phyloP scores from a whole-genome alignment of 1,140 invertebrate species.

The Bombus waltoni region DNA sequence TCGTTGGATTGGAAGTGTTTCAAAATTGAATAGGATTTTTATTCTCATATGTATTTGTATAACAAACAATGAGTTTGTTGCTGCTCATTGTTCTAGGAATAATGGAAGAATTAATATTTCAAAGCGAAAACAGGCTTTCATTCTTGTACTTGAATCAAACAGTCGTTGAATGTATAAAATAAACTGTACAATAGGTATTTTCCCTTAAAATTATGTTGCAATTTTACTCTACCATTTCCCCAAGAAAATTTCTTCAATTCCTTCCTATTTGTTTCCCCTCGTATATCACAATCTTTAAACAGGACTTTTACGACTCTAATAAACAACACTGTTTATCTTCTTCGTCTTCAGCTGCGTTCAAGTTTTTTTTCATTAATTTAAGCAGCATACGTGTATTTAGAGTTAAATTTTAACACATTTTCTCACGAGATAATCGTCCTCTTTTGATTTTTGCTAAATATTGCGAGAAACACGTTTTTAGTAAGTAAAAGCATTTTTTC shows the following conservation, averaged over 20 bases:
- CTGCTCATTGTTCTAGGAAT: conserved; percentile 21
- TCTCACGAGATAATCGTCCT: too few relatives aligned
- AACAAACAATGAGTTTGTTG: conserved; percentile 11
- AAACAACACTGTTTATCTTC: background rate
- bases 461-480: too few relatives aligned
- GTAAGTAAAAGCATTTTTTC: background rate
- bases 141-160: conserved; percentile 46
- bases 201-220: conserved; percentile 48
- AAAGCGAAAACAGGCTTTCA: conserved; percentile 12
- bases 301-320: background rate
- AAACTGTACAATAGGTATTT: conserved; percentile 69
- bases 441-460: too few relatives aligned
- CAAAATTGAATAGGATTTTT: conserved; percentile 10
- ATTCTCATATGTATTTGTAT: background rate
- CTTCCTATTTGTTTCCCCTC: too few relatives aligned
- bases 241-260: background rate
- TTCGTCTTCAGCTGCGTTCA: background rate
- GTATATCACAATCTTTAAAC: background rate
- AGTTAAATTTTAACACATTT: background rate
- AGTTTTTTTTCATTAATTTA: background rate
- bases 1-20: background rate
- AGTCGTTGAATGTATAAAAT: conserved; percentile 61
- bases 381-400: background rate
- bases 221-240: background rate
- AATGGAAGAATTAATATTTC: conserved; percentile 18